Percentiles rank a stretch among this genome's conserved stretches.
These are phyloP conservation scores for Philopotamus ludificatus DNA, from an alignment of 1,140 invertebrate genomes.

Conservation along the genomic window DNA sequence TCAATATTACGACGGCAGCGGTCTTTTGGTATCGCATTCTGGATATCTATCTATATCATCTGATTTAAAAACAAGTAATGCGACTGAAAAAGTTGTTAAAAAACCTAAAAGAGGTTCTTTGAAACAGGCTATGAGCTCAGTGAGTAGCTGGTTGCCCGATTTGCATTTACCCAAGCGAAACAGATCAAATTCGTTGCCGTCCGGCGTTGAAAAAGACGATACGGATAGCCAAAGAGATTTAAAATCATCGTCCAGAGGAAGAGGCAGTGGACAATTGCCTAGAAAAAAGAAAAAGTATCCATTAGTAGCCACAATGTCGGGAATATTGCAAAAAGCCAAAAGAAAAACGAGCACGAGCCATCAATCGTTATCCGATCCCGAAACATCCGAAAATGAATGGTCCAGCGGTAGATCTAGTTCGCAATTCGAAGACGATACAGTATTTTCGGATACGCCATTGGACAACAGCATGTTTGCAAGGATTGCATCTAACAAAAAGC, in stretches of 20 bases:
- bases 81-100: conserved; percentile 61
- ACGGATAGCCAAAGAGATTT: conserved; percentile 53
- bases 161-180: conserved; percentile 74
- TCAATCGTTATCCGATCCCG: conserved; percentile 71
- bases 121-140: conserved; percentile 77
- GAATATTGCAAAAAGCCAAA: conserved; percentile 76
- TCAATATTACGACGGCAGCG: conserved; percentile 57
- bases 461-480: conserved; percentile 64
- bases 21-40: conserved; percentile 74
- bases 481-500: conserved; percentile 58
- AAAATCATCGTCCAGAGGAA: conserved; percentile 44
- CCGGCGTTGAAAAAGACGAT: conserved; percentile 64
- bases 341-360: conserved; percentile 60
- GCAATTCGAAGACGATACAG: conserved; percentile 69
- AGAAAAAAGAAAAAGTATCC: conserved; percentile 76
- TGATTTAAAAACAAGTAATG: conserved; percentile 60
- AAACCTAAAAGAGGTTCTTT: conserved; percentile 71
- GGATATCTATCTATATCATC: conserved; percentile 77
- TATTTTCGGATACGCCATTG: conserved; percentile 65
- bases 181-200: conserved; percentile 77
- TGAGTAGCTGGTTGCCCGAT: conserved; percentile 79
- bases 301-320: conserved; percentile 75
- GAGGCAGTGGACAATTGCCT: conserved; percentile 45
- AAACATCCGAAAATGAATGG: conserved; percentile 77
- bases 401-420: conserved; percentile 64